These are phyloP conservation scores for Cydia fagiglandana DNA, from an alignment of 1,140 invertebrate genomes.

Conservation along the genomic window DNA sequence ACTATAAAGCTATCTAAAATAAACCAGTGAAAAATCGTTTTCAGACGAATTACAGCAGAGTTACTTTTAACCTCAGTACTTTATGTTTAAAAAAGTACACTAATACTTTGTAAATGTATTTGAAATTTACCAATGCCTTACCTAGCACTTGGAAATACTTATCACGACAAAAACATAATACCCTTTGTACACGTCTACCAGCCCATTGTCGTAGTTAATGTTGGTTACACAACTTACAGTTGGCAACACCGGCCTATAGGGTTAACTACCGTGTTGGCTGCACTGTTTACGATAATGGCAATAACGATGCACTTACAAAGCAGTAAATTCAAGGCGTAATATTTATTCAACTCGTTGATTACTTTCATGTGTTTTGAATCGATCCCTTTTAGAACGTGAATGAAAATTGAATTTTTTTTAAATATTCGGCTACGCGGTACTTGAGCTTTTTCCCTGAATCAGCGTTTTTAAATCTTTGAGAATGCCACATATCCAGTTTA, in stretches of 20 bases:
- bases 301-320: neutral
- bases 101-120: neutral
- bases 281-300: constrained; percentile 5
- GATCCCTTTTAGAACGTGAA: too few relatives aligned
- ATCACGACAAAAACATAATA: neutral
- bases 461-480: too few relatives aligned
- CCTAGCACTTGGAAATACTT: neutral
- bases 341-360: too few relatives aligned
- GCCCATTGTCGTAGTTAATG: neutral
- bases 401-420: too few relatives aligned
- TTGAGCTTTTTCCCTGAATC: too few relatives aligned
- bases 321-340: neutral
- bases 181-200: neutral
- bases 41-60: neutral
- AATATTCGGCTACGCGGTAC: too few relatives aligned
- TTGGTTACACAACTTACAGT: neutral
- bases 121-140: neutral
- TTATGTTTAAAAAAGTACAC: too few relatives aligned
- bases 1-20: neutral
- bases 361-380: too few relatives aligned
- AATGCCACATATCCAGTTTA: too few relatives aligned
- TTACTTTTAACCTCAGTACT: neutral
- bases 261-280: neutral
- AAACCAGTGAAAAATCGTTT: neutral
- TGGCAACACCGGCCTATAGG: neutral